Conservation (phyloP, 2,113 vertebrate genomes). For the Indicator indicator region DNA sequence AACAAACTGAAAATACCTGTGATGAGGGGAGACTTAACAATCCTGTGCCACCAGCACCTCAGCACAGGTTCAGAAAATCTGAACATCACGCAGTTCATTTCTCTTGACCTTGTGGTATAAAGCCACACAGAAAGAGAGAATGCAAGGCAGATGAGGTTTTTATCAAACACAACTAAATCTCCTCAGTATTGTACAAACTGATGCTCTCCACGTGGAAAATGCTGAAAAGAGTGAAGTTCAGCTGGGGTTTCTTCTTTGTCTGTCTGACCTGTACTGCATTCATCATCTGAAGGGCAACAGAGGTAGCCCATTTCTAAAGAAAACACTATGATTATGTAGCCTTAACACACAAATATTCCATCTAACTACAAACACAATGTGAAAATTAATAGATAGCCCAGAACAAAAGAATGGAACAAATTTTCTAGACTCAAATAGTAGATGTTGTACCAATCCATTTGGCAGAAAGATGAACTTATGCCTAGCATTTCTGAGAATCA, state of each 20-base stretch:
- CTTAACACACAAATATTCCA: background rate
- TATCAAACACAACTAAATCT: background rate
- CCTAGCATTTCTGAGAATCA: background rate
- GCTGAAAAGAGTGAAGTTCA: background rate
- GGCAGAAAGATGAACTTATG: background rate
- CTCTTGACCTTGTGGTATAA: background rate
- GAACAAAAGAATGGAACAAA: background rate
- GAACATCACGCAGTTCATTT: background rate
- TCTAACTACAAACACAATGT: background rate
- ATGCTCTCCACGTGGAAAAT: background rate
- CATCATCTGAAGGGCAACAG: background rate
- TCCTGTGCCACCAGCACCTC: background rate
- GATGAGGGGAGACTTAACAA: background rate
- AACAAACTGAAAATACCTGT: background rate
- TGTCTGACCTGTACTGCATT: background rate
- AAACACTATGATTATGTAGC: background rate
- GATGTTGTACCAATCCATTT: background rate
- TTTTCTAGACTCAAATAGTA: background rate
- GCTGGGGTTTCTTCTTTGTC: background rate
- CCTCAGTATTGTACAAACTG: background rate
- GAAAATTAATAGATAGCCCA: background rate
- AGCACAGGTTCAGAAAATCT: background rate
- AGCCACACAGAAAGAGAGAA: background rate
- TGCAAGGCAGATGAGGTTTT: background rate
- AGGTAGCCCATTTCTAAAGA: background rate